Conservation (phyloP, 2,113 vertebrate genomes). For the Rhabdomys dilectus region DNA sequence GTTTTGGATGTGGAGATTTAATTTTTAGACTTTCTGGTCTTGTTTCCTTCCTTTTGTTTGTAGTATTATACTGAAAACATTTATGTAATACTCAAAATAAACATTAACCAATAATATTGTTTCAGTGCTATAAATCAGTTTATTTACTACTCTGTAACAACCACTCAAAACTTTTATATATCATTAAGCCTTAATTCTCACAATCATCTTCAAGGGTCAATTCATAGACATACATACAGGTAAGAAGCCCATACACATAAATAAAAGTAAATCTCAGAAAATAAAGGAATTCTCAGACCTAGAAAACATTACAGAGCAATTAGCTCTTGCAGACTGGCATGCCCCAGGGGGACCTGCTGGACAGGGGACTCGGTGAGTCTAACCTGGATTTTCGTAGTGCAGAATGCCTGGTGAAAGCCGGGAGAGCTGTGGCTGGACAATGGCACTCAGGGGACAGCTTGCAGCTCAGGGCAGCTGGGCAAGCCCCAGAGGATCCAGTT, state of each 20-base stretch:
- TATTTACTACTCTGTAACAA: background rate
- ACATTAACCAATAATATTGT: constrained; percentile 27
- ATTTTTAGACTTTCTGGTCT: background rate
- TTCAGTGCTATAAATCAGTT: background rate
- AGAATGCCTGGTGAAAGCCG: no score
- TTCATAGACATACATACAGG: background rate
- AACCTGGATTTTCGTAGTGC: no score
- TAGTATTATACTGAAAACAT: background rate
- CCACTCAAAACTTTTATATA: background rate
- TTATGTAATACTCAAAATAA: background rate
- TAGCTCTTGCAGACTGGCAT: background rate
- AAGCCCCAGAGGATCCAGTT: background rate
- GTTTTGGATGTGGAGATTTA: background rate
- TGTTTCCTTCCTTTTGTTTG: background rate
- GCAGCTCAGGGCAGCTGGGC: no score
- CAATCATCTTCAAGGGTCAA: background rate
- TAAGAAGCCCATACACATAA: background rate
- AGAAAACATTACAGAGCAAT: background rate
- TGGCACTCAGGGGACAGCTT: no score
- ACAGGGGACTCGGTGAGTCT: no score
- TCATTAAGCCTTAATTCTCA: constrained; percentile 9
- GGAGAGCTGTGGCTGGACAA: no score
- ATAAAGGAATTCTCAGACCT: background rate
- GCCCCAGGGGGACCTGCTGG: no score
- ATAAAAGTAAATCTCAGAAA: background rate